Percentiles rank a stretch among this genome's conserved stretches.
Conservation (phyloP, 2,888 invertebrate species). For the Listrodromus nycthemerus region DNA sequence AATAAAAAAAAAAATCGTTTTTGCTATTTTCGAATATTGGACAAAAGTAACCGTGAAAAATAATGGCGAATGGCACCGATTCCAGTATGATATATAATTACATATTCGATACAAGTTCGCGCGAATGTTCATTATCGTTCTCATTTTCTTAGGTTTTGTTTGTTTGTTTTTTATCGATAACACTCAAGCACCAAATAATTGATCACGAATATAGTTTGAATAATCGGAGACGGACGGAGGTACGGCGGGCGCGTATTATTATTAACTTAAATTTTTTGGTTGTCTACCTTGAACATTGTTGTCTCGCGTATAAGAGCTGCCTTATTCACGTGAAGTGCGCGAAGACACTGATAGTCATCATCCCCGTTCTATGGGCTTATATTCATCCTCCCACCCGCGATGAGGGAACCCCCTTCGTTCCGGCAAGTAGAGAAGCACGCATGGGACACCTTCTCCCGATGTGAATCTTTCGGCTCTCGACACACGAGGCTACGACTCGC, state of each 20-base stretch:
- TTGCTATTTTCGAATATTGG: no score
- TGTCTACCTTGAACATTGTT: slow-evolving; percentile 80
- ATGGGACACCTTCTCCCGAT: slow-evolving; percentile 34
- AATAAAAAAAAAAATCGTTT: slow-evolving; percentile 2
- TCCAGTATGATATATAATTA: background rate
- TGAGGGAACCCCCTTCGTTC: slow-evolving; percentile 70
- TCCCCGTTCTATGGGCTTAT: slow-evolving; percentile 82
- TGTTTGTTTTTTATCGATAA: background rate
- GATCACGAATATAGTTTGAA: background rate
- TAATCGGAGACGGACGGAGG: background rate
- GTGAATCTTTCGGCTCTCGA: slow-evolving; percentile 24
- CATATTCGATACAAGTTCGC: background rate
- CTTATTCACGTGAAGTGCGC: slow-evolving; percentile 77
- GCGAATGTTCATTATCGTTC: background rate
- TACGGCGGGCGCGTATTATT: slow-evolving; percentile 25
- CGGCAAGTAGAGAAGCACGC: slow-evolving; percentile 64
- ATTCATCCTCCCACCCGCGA: slow-evolving; percentile 82
- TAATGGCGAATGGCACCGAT: background rate
- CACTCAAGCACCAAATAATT: slow-evolving; percentile 10
- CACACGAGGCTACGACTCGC: slow-evolving; percentile 19
- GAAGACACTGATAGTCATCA: slow-evolving; percentile 84
- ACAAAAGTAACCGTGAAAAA: background rate
- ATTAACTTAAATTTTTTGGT: slow-evolving; percentile 18
- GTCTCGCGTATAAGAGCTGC: slow-evolving; percentile 71
- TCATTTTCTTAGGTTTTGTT: background rate